Conservation (phyloP, 1,140 invertebrate species). For the Tetragonula clypearis region DNA sequence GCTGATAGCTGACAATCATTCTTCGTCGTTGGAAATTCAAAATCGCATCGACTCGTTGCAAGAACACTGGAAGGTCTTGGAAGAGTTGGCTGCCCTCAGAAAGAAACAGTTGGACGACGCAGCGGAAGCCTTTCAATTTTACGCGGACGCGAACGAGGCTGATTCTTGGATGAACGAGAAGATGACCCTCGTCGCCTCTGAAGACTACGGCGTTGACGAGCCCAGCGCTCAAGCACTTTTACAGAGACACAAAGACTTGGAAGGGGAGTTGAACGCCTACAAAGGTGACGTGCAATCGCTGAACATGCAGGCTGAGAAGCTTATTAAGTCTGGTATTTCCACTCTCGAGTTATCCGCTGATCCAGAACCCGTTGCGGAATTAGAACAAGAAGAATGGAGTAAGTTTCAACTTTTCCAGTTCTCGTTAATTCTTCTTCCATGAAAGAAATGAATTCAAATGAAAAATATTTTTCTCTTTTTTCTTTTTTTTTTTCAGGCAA, state of each 20-base stretch:
- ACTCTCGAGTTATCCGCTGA: constrained; percentile 87
- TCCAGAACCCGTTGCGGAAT: constrained; percentile 84
- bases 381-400: constrained; percentile 89
- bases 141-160: constrained; percentile 98
- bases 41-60: constrained; percentile 90
- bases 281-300: constrained; percentile 93
- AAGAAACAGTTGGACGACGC: constrained; percentile 96
- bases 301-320: constrained; percentile 91
- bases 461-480: background rate
- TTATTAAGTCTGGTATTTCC: constrained; percentile 90
- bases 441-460: too few relatives aligned
- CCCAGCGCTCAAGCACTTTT: constrained; percentile 93
- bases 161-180: constrained; percentile 99
- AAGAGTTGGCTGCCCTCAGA: constrained; percentile 91
- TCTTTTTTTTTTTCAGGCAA: constrained; percentile 74
- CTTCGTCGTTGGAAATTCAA: constrained; percentile 89
- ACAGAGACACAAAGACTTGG: constrained; percentile 92
- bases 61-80: constrained; percentile 92
- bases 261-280: constrained; percentile 96
- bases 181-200: constrained; percentile 92
- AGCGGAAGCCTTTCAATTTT: constrained; percentile 96
- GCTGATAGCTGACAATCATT: constrained; percentile 89
- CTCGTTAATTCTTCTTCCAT: background rate
- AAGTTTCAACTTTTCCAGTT: constrained; percentile 29
- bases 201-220: constrained; percentile 95